Evolutionary conservation across 2,888 invertebrate genomes (phyloP), one percentile per base, ranked within the genome.

Genomic region (Glyphotaelius pellucidus): DNA sequence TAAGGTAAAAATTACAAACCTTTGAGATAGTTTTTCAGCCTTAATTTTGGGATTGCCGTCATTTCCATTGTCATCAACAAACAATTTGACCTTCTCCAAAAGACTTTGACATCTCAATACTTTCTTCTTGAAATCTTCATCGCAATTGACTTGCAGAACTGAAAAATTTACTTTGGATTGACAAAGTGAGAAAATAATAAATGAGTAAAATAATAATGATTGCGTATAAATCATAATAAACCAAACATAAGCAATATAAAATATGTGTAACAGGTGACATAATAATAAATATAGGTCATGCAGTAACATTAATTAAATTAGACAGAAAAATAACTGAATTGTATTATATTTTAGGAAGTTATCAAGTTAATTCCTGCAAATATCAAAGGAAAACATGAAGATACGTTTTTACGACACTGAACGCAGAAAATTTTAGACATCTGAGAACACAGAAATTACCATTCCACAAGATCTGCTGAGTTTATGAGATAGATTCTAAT

Each of bases 81-180:
- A 94, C 92, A 95, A 94, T 93, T 95, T 95, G 0, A 96, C 95
- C 88, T 95, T 94, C 92, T 96, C 96, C 86, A 96, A 93, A 31
- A 96, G 94, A 94, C 95, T 95, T n/a, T 94, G 93, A 94, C 95
- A 96, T 92, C 95, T 95, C 83, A 95, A 94, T 91, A 96, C 94
- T 93, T 94, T 95, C 90, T 94, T 96, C 90, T 96, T 94, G 89
- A 96, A 94, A 25, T 94, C 80, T 30, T 94, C 47, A 91, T 95
- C 94, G 42, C 96, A 96, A 94, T 95, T 95, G 92, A 96, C 95
- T 31, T 95, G 95, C 94, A 95, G 95, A 93, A 96, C 96, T 96
- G 95, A 93, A 95, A 95, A 25, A 86, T 86, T 83, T 32, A 32
- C 35, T 25, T 35, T 25, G 25, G 19, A 25, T 35, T 35, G 83